Base-by-base conservation (phyloP, 2,888 invertebrate species). In the Brassicogethes aeneus region DNA sequence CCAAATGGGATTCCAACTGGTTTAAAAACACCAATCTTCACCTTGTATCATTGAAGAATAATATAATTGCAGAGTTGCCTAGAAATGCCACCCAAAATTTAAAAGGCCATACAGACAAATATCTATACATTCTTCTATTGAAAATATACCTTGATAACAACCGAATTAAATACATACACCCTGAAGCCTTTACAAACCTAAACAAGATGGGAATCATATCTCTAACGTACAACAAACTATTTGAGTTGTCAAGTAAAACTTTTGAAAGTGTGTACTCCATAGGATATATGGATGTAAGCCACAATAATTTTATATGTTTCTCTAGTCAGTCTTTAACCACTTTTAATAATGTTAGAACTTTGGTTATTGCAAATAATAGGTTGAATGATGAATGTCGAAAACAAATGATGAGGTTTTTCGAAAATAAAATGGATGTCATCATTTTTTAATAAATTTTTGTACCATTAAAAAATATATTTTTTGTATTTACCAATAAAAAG, bases 271-370 rank as follows among this genome's bases (percentile, higher is more conserved):
- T 32, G 3, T 3, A 12, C 3, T 32, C 3, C 12, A 5, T 32
- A 5, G 5, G 5, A 5, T 10, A 5, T 5, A 10, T 32, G 32
- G 32, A 32, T 13, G 10, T 32, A 5, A 32, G 32, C 13, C 3
- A 12, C 14, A 32, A 32, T 12, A 32, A 32, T 12, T 32, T 32
- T 32, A 32, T 32, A 10, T 32, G 32, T 12, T 32, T 32, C 14
- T 32, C 32, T 32, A 10, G 8, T 10, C 5, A 13, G 3, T 7
- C 32, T 10, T 10, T 32, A 13, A 32, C 7, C 5, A 12, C 3
- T 8, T 32, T 32, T 10, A 32, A 5, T 5, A 32, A 32, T 32
- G 32, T 32, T 10, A 5, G 14, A 13, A 10, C 12, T 5, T 32
- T 32, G 14, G 12, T 12, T 32, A 12, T 32, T 10, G 12, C 3